Percentiles rank a stretch among this genome's conserved stretches.
Conservation (phyloP, 2,888 invertebrate species). For the Notodromas monacha region DNA sequence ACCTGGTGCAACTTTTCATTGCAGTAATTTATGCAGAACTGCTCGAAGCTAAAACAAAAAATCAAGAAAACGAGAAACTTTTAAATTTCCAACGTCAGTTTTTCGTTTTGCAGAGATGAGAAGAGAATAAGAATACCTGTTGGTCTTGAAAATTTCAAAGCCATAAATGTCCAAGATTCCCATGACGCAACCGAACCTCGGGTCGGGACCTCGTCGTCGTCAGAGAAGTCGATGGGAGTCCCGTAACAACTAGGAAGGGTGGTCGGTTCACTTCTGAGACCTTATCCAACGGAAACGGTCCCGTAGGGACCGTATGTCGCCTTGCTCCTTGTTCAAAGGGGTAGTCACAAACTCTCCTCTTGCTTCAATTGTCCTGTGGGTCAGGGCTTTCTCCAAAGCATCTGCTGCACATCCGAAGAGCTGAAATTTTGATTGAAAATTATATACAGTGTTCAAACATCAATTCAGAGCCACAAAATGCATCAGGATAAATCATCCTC, state of each 20-base stretch:
- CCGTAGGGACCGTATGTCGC: too few species aligned
- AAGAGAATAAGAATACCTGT: slow-evolving; percentile 25
- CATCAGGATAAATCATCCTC: not conserved
- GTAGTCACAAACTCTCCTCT: slow-evolving; percentile 46
- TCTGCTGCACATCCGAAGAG: slow-evolving; percentile 34
- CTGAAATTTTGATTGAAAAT: too few species aligned
- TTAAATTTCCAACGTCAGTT: not conserved
- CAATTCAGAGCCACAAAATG: not conserved
- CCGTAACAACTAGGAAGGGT: slow-evolving; percentile 41
- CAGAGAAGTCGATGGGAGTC: slow-evolving; percentile 28
- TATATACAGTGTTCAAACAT: too few species aligned
- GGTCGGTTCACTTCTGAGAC: slow-evolving; percentile 29
- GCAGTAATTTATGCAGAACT: slow-evolving; percentile 81
- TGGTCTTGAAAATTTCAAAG: slow-evolving; percentile 65
- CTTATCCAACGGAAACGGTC: slow-evolving; percentile 33
- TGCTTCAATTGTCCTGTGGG: slow-evolving; percentile 54
- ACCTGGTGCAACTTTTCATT: slow-evolving; percentile 82
- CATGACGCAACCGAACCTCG: slow-evolving; percentile 22
- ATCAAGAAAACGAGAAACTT: slow-evolving; percentile 5
- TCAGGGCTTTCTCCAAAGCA: slow-evolving; percentile 34
- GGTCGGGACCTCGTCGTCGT: too few species aligned
- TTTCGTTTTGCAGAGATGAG: slow-evolving; percentile 1
- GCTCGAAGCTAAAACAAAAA: slow-evolving; percentile 30
- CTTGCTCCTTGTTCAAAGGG: slow-evolving; percentile 36
- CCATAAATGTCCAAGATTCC: slow-evolving; percentile 79